Evolutionary conservation across 1,140 invertebrate species (phyloP).

Genomic region (Tetraneura akinire): DNA sequence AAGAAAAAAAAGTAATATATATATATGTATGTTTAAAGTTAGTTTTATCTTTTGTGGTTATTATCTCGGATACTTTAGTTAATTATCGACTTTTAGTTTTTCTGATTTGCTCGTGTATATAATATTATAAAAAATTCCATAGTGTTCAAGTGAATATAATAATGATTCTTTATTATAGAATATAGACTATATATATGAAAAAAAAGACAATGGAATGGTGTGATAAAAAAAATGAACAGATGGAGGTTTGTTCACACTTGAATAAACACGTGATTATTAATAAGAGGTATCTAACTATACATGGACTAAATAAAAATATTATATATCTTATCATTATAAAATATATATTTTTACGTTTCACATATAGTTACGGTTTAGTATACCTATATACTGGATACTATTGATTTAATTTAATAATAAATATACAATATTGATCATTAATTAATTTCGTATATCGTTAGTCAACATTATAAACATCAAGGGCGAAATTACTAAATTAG

Average conservation of each 20-base stretch:
- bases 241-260: slow-evolving; percentile 36
- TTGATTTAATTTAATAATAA: no score
- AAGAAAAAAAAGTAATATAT: no score
- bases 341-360: no score
- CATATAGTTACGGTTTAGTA: no score
- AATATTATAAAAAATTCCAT: neutral
- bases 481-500: no score
- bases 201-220: neutral
- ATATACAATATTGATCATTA: no score
- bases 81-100: neutral
- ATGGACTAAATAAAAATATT: no score
- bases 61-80: neutral
- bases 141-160: neutral
- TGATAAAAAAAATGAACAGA: slow-evolving; percentile 16
- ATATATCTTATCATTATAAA: no score
- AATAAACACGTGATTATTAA: slow-evolving; percentile 40
- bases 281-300: neutral
- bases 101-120: neutral
- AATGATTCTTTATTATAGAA: neutral
- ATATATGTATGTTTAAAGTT: no score
- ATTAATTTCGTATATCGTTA: no score
- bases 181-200: neutral
- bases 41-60: neutral
- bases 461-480: no score
- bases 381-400: no score